phyloP scores from a whole-genome alignment of 2,888 invertebrate genomes.

The Herminia tarsipennalis region DNA sequence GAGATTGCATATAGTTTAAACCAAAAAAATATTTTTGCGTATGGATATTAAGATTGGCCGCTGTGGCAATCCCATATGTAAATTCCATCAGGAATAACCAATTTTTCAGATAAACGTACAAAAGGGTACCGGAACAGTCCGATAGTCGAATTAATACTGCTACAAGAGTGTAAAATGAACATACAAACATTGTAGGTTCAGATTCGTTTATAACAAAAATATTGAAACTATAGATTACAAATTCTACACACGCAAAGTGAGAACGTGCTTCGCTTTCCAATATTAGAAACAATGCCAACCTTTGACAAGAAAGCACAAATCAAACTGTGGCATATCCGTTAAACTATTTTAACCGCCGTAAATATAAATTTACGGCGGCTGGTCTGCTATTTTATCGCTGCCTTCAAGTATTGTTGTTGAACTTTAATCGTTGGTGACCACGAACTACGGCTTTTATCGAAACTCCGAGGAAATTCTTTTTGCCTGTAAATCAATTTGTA shows the following conservation, averaged over 20 bases:
- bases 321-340: conserved; percentile 62
- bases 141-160: too few relatives aligned
- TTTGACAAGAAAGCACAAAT: conserved; percentile 77
- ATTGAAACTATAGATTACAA: conserved; percentile 65
- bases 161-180: too few relatives aligned
- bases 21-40: too few relatives aligned
- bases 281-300: conserved; percentile 75
- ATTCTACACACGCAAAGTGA: conserved; percentile 69
- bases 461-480: conserved; percentile 9
- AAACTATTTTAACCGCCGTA: conserved; percentile 60
- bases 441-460: conserved; percentile 37
- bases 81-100: too few relatives aligned
- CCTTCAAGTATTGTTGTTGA: conserved; percentile 49
- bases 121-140: too few relatives aligned
- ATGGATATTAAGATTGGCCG: too few relatives aligned
- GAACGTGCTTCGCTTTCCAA: conserved; percentile 73
- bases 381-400: conserved; percentile 55
- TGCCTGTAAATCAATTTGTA: too few relatives aligned
- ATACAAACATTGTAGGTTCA: conserved; percentile 57
- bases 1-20: too few relatives aligned
- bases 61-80: too few relatives aligned
- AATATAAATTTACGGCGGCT: conserved; percentile 53
- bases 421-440: conserved; percentile 54
- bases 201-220: conserved; percentile 69
- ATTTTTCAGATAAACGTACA: too few relatives aligned